phyloP scores from a whole-genome alignment of 2,797 vertebrate species.

The Coreius guichenoti region DNA sequence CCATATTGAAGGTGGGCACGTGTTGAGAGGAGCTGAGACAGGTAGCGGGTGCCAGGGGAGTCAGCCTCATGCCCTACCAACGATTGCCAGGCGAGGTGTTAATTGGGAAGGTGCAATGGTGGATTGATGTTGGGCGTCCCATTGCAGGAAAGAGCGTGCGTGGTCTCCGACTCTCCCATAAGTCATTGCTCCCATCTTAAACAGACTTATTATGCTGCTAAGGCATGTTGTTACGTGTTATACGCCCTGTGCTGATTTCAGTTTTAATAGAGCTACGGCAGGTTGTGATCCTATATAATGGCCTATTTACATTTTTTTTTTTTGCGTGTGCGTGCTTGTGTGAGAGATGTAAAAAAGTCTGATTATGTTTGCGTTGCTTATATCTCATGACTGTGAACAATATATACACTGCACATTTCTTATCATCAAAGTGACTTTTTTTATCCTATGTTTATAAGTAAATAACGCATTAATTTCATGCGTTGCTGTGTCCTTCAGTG shows the following conservation, averaged over 20 bases:
- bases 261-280: slow-evolving; percentile 4
- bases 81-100: slow-evolving; percentile 94
- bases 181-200: slow-evolving; percentile 70
- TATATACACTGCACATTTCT: background rate
- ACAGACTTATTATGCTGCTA: slow-evolving; percentile 70
- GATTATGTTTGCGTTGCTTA: background rate
- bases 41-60: slow-evolving; percentile 87
- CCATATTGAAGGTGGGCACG: slow-evolving; percentile 90
- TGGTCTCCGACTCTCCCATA: slow-evolving; percentile 82
- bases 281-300: slow-evolving; percentile 28
- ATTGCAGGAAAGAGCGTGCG: slow-evolving; percentile 82
- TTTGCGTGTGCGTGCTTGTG: background rate
- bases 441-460: background rate
- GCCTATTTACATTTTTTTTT: background rate
- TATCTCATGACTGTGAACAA: background rate
- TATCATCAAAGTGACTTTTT: background rate
- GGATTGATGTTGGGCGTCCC: slow-evolving; percentile 88
- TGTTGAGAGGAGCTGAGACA: slow-evolving; percentile 84
- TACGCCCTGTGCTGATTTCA: slow-evolving; percentile 28
- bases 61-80: slow-evolving; percentile 86
- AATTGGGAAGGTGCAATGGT: slow-evolving; percentile 95
- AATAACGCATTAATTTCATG: background rate
- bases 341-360: background rate
- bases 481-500: background rate
- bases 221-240: slow-evolving; percentile 69